Conservation (phyloP, 2,797 vertebrate genomes). For the Karalla daura region DNA sequence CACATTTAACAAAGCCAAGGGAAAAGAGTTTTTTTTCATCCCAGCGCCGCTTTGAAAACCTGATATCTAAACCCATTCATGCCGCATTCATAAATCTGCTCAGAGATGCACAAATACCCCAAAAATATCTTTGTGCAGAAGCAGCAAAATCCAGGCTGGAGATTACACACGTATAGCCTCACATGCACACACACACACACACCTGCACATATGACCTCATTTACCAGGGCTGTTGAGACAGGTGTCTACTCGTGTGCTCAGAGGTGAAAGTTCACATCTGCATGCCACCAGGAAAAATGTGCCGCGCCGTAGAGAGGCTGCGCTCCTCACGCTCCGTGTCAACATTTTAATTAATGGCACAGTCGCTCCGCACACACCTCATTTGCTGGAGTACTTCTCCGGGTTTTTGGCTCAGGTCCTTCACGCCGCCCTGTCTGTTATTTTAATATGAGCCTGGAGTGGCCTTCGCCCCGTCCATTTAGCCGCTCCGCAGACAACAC, state of each 20-base stretch:
- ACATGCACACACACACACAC: conserved; percentile 13
- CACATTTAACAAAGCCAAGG: too few species aligned
- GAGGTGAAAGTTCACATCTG: conserved; percentile 78
- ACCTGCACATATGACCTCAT: conserved; percentile 66
- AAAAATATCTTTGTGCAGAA: conserved; percentile 12
- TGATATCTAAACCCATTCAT: not conserved
- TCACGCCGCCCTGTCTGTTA: conserved; percentile 47
- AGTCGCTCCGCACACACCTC: conserved; percentile 60
- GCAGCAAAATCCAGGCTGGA: conserved; percentile 2
- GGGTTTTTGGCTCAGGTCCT: conserved; percentile 58
- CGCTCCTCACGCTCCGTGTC: conserved; percentile 55
- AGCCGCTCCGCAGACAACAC: conserved; percentile 29
- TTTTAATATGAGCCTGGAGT: conserved; percentile 50
- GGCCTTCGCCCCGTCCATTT: conserved; percentile 43
- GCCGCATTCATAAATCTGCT: not conserved
- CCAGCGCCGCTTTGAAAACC: too few species aligned
- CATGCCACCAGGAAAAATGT: conserved; percentile 63
- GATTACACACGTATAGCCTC: conserved; percentile 13
- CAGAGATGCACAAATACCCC: not conserved
- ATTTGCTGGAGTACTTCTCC: conserved; percentile 71
- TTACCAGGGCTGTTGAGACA: conserved; percentile 73
- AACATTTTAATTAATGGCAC: conserved; percentile 75
- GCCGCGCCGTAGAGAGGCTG: conserved; percentile 50
- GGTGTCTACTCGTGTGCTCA: conserved; percentile 62
- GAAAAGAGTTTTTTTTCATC: too few species aligned